phyloP scores from a whole-genome alignment of 2,113 vertebrate genomes.

The Uria aalge region DNA sequence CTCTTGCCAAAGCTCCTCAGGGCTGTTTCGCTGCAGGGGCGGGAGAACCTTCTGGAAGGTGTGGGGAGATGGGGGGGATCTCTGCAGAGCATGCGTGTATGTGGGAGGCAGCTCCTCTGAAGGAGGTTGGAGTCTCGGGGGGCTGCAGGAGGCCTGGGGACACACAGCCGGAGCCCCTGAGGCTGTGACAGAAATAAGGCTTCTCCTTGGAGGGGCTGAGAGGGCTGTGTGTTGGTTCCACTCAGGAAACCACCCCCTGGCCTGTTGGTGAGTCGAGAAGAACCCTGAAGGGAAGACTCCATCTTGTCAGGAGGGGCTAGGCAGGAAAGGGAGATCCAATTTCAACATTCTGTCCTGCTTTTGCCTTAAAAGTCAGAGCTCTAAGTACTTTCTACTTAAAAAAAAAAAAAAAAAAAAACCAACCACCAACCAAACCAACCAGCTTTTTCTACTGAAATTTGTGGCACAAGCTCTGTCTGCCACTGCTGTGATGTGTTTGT shows the following conservation, averaged over 20 bases:
- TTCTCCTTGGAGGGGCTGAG: fast-evolving
- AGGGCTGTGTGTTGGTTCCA: background rate
- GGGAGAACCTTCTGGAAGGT: background rate
- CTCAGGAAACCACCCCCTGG: fast-evolving
- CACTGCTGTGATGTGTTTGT: background rate
- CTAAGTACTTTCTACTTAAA: background rate
- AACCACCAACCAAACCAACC: no score
- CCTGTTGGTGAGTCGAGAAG: fast-evolving
- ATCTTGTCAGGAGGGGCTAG: fast-evolving
- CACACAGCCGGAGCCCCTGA: fast-evolving
- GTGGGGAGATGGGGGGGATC: background rate
- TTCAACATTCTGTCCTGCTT: background rate
- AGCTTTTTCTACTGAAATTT: background rate
- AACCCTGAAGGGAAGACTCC: background rate
- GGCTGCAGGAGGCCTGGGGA: background rate
- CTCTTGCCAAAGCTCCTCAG: background rate
- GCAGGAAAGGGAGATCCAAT: fast-evolving
- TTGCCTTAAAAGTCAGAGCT: background rate
- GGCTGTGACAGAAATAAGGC: fast-evolving
- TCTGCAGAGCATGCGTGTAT: fast-evolving
- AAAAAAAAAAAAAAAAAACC: no score
- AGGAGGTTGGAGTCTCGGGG: fast-evolving
- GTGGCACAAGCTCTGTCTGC: background rate
- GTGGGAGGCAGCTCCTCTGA: fast-evolving
- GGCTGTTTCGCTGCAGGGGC: background rate